phyloP scores from a whole-genome alignment of 2,113 vertebrate species.

The Psophia crepitans region DNA sequence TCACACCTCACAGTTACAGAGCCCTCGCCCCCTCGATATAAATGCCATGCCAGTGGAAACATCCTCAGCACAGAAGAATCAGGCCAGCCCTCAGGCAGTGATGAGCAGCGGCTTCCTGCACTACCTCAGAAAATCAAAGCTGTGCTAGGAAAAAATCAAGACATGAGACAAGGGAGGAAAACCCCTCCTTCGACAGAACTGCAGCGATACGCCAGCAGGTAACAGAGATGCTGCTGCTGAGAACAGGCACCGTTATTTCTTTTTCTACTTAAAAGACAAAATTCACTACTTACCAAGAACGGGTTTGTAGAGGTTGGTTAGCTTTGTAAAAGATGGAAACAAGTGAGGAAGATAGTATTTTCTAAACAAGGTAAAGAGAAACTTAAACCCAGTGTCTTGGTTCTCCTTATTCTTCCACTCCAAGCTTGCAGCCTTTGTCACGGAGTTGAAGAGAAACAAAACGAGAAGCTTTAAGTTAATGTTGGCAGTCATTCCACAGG shows the following conservation, averaged over 20 bases:
- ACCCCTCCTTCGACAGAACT: not conserved
- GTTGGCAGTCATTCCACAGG: not conserved
- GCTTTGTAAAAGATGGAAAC: constrained; percentile 94
- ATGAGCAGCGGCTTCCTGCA: not conserved
- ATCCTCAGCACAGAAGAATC: not conserved
- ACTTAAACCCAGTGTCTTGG: constrained; percentile 96
- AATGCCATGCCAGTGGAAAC: not conserved
- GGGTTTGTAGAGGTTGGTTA: constrained; percentile 97
- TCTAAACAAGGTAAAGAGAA: constrained; percentile 95
- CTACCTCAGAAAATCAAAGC: not conserved
- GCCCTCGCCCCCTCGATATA: not conserved
- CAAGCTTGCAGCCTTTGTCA: constrained; percentile 89
- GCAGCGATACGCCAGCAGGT: fast-evolving
- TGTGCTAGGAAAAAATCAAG: not conserved
- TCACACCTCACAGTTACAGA: not conserved
- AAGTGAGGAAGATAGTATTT: constrained; percentile 98
- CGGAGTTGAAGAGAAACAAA: not conserved
- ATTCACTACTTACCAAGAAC: constrained; percentile 86
- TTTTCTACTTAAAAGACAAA: not conserved
- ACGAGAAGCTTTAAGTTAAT: not conserved
- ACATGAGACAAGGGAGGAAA: not conserved
- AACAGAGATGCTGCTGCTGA: not conserved
- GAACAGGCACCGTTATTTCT: not conserved
- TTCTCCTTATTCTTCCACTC: constrained; percentile 96
- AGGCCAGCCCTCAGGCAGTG: not conserved